Conservation (phyloP, 1,140 invertebrate genomes). For the Campoletis sonorensis region DNA sequence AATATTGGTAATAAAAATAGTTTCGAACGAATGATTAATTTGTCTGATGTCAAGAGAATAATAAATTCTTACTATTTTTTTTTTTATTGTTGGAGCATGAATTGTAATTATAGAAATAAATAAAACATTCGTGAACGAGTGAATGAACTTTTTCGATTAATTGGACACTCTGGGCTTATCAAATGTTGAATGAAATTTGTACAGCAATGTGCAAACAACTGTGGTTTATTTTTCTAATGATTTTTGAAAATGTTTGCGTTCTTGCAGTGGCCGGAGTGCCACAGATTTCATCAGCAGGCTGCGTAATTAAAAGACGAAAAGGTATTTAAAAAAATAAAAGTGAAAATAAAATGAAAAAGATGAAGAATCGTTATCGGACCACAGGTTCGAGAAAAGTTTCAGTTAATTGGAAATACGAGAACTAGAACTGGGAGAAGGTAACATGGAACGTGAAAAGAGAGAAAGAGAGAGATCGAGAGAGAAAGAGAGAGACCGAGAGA, state of each 20-base stretch:
- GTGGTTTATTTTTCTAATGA: not conserved
- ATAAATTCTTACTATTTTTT: no score
- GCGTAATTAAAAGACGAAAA: constrained; percentile 10
- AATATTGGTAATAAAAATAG: no score
- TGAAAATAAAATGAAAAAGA: constrained; percentile 5
- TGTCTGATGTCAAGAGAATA: no score
- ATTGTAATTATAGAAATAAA: not conserved
- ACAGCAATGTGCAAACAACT: no score
- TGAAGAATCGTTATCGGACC: constrained; percentile 26
- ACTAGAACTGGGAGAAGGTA: not conserved
- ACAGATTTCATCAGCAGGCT: not conserved
- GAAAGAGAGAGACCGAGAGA: not conserved
- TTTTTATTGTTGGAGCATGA: not conserved
- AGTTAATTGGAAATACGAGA: constrained; percentile 44
- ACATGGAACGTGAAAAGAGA: not conserved
- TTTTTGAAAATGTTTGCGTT: not conserved
- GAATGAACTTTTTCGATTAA: no score
- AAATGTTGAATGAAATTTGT: no score
- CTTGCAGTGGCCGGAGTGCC: not conserved
- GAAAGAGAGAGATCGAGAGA: not conserved
- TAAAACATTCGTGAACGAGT: not conserved
- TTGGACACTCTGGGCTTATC: no score
- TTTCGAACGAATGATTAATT: not conserved
- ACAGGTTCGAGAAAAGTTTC: constrained; percentile 23
- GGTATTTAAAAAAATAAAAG: not conserved